These are phyloP conservation scores for Furcifer pardalis DNA, from an alignment of 2,797 vertebrate species.

Conservation along the genomic window DNA sequence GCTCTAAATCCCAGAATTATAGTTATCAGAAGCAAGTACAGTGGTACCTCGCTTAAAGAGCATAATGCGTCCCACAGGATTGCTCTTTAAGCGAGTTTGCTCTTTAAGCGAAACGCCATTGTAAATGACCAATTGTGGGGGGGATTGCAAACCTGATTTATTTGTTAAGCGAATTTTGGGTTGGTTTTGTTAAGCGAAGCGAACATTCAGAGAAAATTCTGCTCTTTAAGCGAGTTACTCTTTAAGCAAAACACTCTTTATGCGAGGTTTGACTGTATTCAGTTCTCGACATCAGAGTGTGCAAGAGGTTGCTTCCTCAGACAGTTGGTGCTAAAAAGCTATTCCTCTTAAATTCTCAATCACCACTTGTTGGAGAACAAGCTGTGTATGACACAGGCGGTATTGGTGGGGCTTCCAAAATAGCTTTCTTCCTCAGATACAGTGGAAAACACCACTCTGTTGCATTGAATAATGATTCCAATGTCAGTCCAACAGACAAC, in stretches of 20 bases:
- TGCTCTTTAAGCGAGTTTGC: no score
- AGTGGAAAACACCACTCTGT: neutral
- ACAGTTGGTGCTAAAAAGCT: neutral
- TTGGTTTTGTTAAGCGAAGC: no score
- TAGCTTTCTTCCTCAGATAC: neutral
- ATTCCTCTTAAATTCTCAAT: neutral
- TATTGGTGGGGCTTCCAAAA: neutral
- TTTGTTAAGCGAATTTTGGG: no score
- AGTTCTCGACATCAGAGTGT: neutral
- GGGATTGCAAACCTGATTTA: no score
- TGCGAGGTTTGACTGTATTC: no score
- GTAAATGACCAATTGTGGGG: no score
- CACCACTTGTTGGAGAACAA: neutral
- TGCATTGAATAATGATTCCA: neutral
- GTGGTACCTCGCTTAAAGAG: neutral
- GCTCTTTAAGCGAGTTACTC: no score
- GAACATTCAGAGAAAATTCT: no score
- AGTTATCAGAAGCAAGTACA: neutral
- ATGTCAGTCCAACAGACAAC: no score
- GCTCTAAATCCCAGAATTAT: neutral
- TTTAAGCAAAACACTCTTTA: no score
- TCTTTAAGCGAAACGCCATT: no score
- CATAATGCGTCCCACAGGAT: no score
- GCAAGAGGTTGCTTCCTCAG: neutral
- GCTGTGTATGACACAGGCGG: neutral